Evolutionary conservation across 2,888 invertebrate genomes (phyloP).

Genomic region (Orchesella flavescens): DNA sequence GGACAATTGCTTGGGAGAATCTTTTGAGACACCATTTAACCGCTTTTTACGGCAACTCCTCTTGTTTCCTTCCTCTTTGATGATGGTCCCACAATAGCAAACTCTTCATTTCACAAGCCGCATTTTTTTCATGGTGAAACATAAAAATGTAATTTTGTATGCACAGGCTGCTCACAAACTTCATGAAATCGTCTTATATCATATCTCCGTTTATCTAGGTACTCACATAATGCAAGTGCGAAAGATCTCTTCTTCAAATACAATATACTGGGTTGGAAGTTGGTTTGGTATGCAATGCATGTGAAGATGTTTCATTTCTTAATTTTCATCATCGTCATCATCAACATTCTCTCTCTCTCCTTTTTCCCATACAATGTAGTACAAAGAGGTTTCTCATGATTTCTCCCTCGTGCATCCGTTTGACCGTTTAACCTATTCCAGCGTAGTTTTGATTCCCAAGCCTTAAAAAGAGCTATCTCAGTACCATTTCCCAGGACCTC

Average conservation of each 20-base stretch:
- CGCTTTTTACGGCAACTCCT: slow-evolving; percentile 7
- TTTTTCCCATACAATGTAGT: background rate
- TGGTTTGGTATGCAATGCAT: too few relatives aligned
- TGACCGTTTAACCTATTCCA: slow-evolving; percentile 24
- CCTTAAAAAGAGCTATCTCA: background rate
- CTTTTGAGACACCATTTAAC: slow-evolving; percentile 5
- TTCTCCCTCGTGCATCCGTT: background rate
- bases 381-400: slow-evolving; percentile 5
- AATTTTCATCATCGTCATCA: background rate
- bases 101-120: too few relatives aligned
- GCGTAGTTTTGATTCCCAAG: background rate
- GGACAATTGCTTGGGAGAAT: background rate
- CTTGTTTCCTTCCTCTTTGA: slow-evolving; percentile 6
- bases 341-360: slow-evolving; percentile 1
- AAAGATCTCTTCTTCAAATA: background rate
- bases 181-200: too few relatives aligned
- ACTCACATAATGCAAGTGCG: too few relatives aligned
- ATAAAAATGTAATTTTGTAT: too few relatives aligned
- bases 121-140: too few relatives aligned
- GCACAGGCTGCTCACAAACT: too few relatives aligned
- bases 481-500: background rate
- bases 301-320: too few relatives aligned
- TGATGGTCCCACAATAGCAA: background rate
- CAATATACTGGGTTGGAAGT: too few relatives aligned
- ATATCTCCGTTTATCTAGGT: too few relatives aligned